Evolutionary conservation across 2,113 vertebrate genomes (phyloP).

Genomic region (Rhineura floridana): DNA sequence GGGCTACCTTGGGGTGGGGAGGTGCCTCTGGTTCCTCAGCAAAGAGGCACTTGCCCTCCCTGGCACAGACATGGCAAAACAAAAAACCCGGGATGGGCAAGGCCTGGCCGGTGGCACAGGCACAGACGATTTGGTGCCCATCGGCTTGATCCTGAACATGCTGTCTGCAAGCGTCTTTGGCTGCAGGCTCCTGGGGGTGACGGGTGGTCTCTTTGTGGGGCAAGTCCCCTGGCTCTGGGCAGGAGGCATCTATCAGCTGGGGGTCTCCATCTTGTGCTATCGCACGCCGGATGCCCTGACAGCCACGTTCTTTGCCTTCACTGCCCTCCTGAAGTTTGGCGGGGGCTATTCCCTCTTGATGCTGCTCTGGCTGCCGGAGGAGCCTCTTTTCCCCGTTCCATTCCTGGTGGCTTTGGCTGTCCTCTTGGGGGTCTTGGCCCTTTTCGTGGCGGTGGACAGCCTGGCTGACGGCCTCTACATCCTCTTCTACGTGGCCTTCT

Average conservation of each 20-base stretch:
- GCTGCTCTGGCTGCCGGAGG: slow-evolving; percentile 57
- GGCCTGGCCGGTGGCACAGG: neutral
- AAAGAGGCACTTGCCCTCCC: slow-evolving; percentile 69
- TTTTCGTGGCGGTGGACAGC: slow-evolving; percentile 79
- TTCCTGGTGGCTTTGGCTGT: slow-evolving; percentile 81
- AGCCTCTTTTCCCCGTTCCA: slow-evolving; percentile 70
- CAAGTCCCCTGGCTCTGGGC: slow-evolving; percentile 90
- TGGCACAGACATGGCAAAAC: slow-evolving; percentile 62
- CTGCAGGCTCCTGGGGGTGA: slow-evolving; percentile 82
- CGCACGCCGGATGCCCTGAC: slow-evolving; percentile 76
- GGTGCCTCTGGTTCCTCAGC: slow-evolving; percentile 72
- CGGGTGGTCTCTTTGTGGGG: slow-evolving; percentile 72
- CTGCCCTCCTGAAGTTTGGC: slow-evolving; percentile 79
- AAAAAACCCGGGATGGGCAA: neutral
- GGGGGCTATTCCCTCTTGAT: slow-evolving; percentile 82
- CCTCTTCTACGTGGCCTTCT: slow-evolving; percentile 81
- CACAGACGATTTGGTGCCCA: slow-evolving; percentile 44
- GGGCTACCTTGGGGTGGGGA: slow-evolving; percentile 80
- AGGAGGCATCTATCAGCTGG: slow-evolving; percentile 81
- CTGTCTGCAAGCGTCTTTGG: slow-evolving; percentile 81
- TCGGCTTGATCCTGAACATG: slow-evolving; percentile 82
- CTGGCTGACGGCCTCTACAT: slow-evolving; percentile 79
- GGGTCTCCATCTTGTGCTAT: slow-evolving; percentile 79
- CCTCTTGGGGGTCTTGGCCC: slow-evolving; percentile 79
- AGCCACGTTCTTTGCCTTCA: slow-evolving; percentile 84